Conservation (phyloP, 1,140 invertebrate genomes). For the Heterodera schachtii region DNA sequence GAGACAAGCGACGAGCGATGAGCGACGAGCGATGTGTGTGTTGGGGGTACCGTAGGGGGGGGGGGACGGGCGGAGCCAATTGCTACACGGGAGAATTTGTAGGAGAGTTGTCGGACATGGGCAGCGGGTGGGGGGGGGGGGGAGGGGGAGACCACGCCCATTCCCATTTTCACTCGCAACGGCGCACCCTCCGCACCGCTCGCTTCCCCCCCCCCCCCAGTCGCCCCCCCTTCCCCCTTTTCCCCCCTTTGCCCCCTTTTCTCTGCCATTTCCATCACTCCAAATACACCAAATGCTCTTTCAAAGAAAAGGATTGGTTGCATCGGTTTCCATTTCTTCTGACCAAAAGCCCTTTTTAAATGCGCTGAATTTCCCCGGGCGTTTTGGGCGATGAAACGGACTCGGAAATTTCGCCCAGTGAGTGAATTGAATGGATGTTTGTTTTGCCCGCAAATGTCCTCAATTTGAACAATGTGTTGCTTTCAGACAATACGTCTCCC, state of each 20-base stretch:
- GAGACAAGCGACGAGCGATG: neutral
- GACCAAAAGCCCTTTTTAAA: neutral
- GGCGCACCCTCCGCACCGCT: neutral
- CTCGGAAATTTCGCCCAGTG: slow-evolving; percentile 16
- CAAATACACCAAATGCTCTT: neutral
- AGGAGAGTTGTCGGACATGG: neutral
- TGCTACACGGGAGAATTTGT: slow-evolving; percentile 21
- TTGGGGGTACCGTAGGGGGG: neutral
- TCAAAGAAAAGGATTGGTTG: neutral
- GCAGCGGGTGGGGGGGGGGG: neutral
- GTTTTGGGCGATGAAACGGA: neutral
- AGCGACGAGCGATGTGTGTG: neutral
- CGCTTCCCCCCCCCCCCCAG: neutral
- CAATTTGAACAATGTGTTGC: slow-evolving; percentile 11
- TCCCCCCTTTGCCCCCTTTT: neutral
- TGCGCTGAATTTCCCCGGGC: neutral
- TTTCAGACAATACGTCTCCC: neutral
- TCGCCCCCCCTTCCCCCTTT: neutral
- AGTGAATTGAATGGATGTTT: slow-evolving; percentile 2
- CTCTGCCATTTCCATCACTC: neutral
- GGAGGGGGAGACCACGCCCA: slow-evolving; percentile 9
- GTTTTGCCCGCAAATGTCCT: slow-evolving; percentile 20
- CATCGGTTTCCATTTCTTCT: neutral
- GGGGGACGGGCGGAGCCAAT: slow-evolving; percentile 10
- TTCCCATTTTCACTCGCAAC: neutral